Base-by-base conservation (phyloP, 2,113 vertebrate genomes). In the Lycocorax pyrrhopterus region DNA sequence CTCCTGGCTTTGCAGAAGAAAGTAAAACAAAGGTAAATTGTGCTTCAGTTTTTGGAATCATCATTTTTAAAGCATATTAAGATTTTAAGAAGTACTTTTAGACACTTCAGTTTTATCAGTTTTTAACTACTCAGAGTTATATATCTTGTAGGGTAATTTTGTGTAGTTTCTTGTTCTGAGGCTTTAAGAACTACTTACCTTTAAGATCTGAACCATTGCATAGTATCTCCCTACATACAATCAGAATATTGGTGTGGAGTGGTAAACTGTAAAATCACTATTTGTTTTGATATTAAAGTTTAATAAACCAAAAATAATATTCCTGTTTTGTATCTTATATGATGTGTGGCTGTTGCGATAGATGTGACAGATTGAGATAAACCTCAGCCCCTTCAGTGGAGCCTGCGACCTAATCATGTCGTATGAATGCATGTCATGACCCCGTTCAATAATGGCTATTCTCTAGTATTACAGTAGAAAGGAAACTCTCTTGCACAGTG, bases 1-100 rank as follows among this genome's bases (percentile, higher is more conserved):
- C 99, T 22, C 99, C 99, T 75, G 99, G 99, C 39, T 96, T 99
- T 87, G 98, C 98, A 30, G 98, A 99, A 86, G 99, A 99, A 97
- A 99, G 98, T 93, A 99, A 99, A 96, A 98, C 96, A 20, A 99
- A 99, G 99, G 99, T 99, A 93, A 97, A 59, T 22, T 43, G 23
- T 89, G 11, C 10, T 17, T 67, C 23, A 49, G 6, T 37, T 84
- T 72, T 44, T 56, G 21, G 78, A 91, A 77, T 59, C 12, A 16
- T 32, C 39, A 20, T 53, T 46, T 77, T 62, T 39, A 46, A 62
- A 84, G 49, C 62, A 21, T 82, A 10, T 27, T 67, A 67, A 41
- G 35, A n/a, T 55, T 82, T 87, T 56, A 51, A 41, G 25, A 41
- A 75, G 12, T 55, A 39, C 13, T 53, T 55, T 17, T 26, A 60